phyloP scores from a whole-genome alignment of 2,888 invertebrate species.

The Drosophila leonis region DNA sequence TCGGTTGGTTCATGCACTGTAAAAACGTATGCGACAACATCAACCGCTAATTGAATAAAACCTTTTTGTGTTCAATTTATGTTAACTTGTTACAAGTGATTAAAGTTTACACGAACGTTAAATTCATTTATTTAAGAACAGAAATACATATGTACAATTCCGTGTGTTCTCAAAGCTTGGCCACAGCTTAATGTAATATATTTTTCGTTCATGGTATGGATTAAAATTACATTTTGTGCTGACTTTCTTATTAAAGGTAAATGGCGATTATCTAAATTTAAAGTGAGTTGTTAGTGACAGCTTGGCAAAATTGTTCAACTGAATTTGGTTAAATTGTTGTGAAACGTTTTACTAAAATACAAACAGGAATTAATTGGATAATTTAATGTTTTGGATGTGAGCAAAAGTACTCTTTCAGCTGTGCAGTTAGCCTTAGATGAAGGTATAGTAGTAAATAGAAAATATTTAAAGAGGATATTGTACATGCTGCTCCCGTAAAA shows the following conservation, averaged over 20 bases:
- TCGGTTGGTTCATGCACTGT: background rate
- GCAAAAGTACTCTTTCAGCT: no score
- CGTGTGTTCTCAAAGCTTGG: background rate
- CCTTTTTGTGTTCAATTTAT: background rate
- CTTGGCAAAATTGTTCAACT: no score
- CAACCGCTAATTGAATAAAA: conserved; percentile 7
- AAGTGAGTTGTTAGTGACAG: background rate
- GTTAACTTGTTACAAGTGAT: conserved; percentile 1
- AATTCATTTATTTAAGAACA: background rate
- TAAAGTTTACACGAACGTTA: background rate
- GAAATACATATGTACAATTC: background rate
- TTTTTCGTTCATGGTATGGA: background rate
- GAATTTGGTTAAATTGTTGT: no score
- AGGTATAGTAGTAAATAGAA: background rate
- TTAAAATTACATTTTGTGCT: background rate
- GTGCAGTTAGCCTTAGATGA: background rate
- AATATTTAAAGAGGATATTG: background rate
- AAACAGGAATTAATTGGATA: background rate
- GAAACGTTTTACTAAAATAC: no score
- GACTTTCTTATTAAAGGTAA: background rate
- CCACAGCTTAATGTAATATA: background rate
- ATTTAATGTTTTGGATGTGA: background rate
- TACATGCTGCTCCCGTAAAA: background rate
- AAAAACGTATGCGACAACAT: background rate
- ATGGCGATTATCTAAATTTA: background rate